These are phyloP conservation scores for Calliphora vicina DNA, from an alignment of 1,140 invertebrate species.

Conservation along the genomic window DNA sequence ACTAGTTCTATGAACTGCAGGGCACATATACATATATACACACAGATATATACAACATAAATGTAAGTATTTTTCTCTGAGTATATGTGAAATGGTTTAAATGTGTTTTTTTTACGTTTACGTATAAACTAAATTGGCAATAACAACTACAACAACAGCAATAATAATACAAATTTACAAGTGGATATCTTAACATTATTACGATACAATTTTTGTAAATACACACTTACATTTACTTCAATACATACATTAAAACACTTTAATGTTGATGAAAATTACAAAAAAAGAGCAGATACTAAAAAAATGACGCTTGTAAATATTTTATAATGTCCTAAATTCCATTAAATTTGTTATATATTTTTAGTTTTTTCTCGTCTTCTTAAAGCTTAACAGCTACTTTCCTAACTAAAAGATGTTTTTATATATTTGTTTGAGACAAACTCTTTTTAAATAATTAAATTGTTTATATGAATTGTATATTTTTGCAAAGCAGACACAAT, in stretches of 20 bases:
- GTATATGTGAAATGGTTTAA: too few species aligned
- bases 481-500: too few species aligned
- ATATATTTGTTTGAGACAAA: too few species aligned
- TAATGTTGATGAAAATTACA: constrained; percentile 1
- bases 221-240: constrained; percentile 46
- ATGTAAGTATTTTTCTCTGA: too few species aligned
- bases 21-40: too few species aligned
- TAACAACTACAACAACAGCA: not conserved
- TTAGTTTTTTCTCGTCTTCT: constrained; percentile 48
- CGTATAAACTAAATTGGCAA: not conserved
- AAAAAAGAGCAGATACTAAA: not conserved
- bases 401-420: too few species aligned
- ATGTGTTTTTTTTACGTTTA: not conserved
- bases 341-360: constrained; percentile 62
- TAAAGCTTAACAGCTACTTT: too few species aligned
- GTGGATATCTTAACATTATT: not conserved
- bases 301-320: constrained; percentile 58
- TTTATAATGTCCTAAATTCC: constrained; percentile 63
- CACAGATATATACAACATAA: too few species aligned
- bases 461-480: too few species aligned
- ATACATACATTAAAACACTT: not conserved
- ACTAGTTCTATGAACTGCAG: too few species aligned
- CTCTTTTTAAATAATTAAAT: too few species aligned
- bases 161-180: not conserved
- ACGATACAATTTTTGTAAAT: constrained; percentile 20